These are phyloP conservation scores for Dexiosoma caninum DNA, from an alignment of 2,888 invertebrate genomes.

Conservation along the genomic window DNA sequence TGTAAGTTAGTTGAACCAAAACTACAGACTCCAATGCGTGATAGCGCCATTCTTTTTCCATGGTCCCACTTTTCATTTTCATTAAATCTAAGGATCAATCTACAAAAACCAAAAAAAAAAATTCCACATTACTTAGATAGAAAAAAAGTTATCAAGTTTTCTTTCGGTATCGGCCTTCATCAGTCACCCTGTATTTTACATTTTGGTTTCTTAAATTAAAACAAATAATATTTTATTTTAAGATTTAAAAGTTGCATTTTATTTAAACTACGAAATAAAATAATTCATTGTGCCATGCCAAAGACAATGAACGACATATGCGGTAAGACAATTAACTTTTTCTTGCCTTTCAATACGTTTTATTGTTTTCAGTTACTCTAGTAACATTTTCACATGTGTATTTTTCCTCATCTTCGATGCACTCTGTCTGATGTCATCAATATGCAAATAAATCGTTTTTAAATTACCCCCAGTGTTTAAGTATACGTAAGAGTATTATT, in stretches of 20 bases:
- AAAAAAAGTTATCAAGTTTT: too few species aligned
- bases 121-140: too few species aligned
- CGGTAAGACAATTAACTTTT: slow-evolving; percentile 1
- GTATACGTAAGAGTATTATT: neutral
- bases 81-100: too few species aligned
- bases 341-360: too few species aligned
- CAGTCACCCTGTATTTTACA: too few species aligned
- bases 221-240: neutral
- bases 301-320: slow-evolving; percentile 1
- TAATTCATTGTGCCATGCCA: neutral
- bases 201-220: too few species aligned
- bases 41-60: too few species aligned
- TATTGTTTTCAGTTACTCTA: neutral
- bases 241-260: neutral
- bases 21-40: too few species aligned
- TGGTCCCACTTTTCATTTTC: too few species aligned
- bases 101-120: too few species aligned
- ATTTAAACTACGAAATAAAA: neutral
- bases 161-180: too few species aligned
- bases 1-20: too few species aligned
- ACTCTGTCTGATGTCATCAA: slow-evolving; percentile 52
- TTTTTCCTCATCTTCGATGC: slow-evolving; percentile 20
- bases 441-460: slow-evolving; percentile 58
- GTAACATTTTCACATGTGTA: slow-evolving; percentile 2
- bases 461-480: slow-evolving; percentile 30